A percentile compares a stretch with the other conserved stretches of the same genome.
Conservation (phyloP, 2,888 invertebrate genomes). For the Leucophenga montana region DNA sequence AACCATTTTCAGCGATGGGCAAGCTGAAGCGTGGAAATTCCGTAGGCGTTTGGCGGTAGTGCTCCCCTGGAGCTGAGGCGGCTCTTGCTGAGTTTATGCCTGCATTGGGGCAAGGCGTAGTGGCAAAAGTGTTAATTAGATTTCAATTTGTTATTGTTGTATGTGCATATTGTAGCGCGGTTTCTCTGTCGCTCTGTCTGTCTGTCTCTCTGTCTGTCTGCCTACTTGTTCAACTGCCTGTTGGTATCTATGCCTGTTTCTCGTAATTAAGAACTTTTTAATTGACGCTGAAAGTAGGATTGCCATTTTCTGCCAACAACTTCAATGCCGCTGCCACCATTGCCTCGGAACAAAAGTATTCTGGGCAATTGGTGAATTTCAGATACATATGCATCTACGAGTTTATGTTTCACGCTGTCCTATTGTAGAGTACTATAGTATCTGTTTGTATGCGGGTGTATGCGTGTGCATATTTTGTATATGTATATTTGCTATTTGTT, state of each 20-base stretch:
- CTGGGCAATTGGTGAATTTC: too few species aligned
- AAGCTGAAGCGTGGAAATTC: background rate
- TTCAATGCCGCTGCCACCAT: too few species aligned
- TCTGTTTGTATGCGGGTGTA: too few species aligned
- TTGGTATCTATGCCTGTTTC: background rate
- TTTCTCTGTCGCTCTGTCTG: background rate
- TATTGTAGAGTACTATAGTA: too few species aligned
- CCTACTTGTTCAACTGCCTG: background rate
- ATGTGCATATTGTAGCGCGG: background rate
- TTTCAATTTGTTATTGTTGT: conserved; percentile 20
- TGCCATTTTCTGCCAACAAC: background rate
- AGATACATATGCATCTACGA: too few species aligned
- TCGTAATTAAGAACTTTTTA: conserved; percentile 21
- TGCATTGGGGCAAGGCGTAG: background rate
- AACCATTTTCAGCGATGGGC: conserved; percentile 1
- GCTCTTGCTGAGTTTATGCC: too few species aligned
- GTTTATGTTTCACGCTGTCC: too few species aligned
- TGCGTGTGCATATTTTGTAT: too few species aligned
- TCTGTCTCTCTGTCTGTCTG: background rate
- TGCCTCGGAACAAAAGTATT: too few species aligned
- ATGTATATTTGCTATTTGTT: too few species aligned
- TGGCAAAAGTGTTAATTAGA: conserved; percentile 24
- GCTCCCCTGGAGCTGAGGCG: too few species aligned
- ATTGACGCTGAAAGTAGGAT: conserved; percentile 13
- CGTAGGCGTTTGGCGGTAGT: too few species aligned